Evolutionary conservation across 2,888 invertebrate genomes (phyloP), one percentile per base, ranked within the genome.

Genomic region (Drosophila incognita): DNA sequence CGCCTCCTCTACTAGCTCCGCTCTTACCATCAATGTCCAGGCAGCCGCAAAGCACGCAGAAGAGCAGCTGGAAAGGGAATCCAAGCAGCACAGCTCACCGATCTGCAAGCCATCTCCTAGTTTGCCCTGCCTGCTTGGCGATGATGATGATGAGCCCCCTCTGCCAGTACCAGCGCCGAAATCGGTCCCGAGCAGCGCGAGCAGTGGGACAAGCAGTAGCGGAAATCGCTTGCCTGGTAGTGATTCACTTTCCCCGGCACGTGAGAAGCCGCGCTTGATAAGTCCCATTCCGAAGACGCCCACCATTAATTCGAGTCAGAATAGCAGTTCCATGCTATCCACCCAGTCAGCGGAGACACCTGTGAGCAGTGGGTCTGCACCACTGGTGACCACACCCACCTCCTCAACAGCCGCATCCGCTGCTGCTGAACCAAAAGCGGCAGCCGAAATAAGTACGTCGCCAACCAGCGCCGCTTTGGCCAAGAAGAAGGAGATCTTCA

Each of bases 231-330:
- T 82, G 57, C 61, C 86, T 78, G 59, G 83, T 21, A 60, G 83
- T n/a, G 85, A 89, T 11, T 64, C 78, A 4, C 81, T 91, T 0
- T 92, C 94, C 1, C 90, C 92, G 2, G 79, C 90, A 80, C 87
- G 91, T 3, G 92, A 92, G 24, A 91, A 92, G 70, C 68, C 88
- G 24, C 87, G 93, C 35, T 69, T 93, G 49, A 93, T 94, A 10
- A 95, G 95, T 87, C 94, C 95, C 0, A 94, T 94, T 79, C 94
- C 94, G 0, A 95, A 94, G 82, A 94, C 95, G 35, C 94, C 95
- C 21, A 94, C 92, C 4, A 84, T 90, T 21, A 78, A 65, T 18
- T 65, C 70, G 36, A 79, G 63, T n/a, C 78, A 78, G 49, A 58
- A 76, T 60, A 82, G 57, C 57, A 81, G 40, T n/a, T 87, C 87